phyloP scores from a whole-genome alignment of 2,888 invertebrate genomes.

The Cheilosia variabilis region DNA sequence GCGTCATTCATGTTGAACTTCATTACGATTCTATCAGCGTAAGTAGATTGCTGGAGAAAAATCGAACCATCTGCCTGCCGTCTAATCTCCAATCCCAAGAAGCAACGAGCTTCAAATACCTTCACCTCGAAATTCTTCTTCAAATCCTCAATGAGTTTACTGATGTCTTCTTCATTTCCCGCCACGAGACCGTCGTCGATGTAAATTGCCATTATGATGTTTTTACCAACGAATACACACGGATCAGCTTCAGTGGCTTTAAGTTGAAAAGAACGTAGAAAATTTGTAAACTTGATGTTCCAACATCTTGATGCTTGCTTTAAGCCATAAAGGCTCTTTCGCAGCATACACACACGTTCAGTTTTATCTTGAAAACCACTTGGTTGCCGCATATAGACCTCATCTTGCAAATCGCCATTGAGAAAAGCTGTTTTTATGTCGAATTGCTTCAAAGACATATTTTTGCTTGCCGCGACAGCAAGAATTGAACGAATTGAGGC shows the following conservation, averaged over 20 bases:
- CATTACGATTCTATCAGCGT: constrained; percentile 16
- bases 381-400: constrained; percentile 68
- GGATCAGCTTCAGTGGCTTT: constrained; percentile 24
- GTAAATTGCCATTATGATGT: constrained; percentile 75
- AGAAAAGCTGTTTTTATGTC: constrained; percentile 58
- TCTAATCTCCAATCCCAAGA: constrained; percentile 47
- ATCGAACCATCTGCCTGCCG: constrained; percentile 34
- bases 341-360: constrained; percentile 67
- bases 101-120: constrained; percentile 38
- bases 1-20: constrained; percentile 35
- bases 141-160: constrained; percentile 4
- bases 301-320: constrained; percentile 71
- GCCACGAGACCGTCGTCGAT: constrained; percentile 75
- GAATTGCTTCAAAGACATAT: constrained; percentile 38
- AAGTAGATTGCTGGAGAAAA: constrained; percentile 33
- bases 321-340: constrained; percentile 72
- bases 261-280: constrained; percentile 29
- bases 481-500: constrained; percentile 26
- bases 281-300: constrained; percentile 24
- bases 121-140: constrained; percentile 51
- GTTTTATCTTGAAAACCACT: constrained; percentile 69
- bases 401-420: constrained; percentile 62
- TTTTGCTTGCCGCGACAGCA: constrained; percentile 5
- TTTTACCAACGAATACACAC: constrained; percentile 26
- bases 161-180: constrained; percentile 43